Conservation (phyloP, 1,140 invertebrate genomes). For the Trichonephila clavata region DNA sequence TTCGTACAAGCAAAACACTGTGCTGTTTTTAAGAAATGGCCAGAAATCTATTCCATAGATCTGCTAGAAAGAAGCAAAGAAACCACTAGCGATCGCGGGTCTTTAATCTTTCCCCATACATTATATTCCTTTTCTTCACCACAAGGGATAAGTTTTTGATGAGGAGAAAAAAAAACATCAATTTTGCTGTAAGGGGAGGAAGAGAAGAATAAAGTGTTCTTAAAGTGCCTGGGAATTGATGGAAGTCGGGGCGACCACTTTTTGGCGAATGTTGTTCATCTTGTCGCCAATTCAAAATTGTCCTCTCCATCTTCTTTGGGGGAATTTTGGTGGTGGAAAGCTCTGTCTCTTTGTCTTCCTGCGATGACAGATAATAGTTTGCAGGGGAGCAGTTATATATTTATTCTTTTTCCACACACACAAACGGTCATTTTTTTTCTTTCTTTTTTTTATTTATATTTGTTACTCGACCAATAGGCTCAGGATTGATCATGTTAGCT, state of each 20-base stretch:
- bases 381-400: background rate
- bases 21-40: background rate
- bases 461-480: no score
- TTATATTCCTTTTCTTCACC: background rate
- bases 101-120: constrained; percentile 49
- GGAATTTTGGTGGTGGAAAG: constrained; percentile 4
- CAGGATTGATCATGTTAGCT: no score
- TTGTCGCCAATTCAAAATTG: constrained; percentile 72
- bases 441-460: no score
- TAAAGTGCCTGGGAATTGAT: constrained; percentile 64
- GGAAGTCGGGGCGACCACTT: constrained; percentile 41
- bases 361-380: constrained; percentile 46
- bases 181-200: background rate
- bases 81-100: background rate
- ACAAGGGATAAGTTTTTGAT: constrained; percentile 65
- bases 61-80: background rate
- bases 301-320: constrained; percentile 51
- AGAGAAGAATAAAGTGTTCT: constrained; percentile 42
- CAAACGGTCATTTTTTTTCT: background rate
- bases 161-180: constrained; percentile 47
- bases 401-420: background rate
- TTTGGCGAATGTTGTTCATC: constrained; percentile 66
- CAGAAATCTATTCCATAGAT: background rate
- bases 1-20: background rate
- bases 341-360: background rate